These are phyloP conservation scores for Enteromius afrohamiltoni DNA, from an alignment of 2,797 vertebrate genomes.

Conservation along the genomic window DNA sequence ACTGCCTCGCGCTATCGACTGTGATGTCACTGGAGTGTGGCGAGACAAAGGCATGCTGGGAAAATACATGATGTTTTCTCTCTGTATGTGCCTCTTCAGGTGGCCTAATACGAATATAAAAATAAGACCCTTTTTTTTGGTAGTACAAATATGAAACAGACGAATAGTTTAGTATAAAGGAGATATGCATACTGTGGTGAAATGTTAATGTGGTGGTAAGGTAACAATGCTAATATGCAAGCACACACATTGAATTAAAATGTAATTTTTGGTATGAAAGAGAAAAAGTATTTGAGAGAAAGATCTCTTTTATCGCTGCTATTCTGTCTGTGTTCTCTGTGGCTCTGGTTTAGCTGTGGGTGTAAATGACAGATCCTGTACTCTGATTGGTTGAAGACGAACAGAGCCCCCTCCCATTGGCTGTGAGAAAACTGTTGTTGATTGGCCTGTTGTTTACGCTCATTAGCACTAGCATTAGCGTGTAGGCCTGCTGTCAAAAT, in stretches of 20 bases:
- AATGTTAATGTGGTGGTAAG: background rate
- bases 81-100: background rate
- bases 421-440: constrained; percentile 68
- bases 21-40: constrained; percentile 48
- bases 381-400: constrained; percentile 62
- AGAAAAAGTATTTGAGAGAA: background rate
- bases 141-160: background rate
- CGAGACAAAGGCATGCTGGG: constrained; percentile 56
- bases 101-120: background rate
- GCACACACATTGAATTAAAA: background rate
- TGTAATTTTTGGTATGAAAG: background rate
- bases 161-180: background rate
- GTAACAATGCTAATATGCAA: background rate
- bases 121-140: background rate
- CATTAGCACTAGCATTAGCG: constrained; percentile 71
- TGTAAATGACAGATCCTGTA: constrained; percentile 51
- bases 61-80: constrained; percentile 43
- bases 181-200: background rate
- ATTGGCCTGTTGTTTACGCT: constrained; percentile 70
- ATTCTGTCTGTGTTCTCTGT: background rate
- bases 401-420: constrained; percentile 66
- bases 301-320: constrained; percentile 1
- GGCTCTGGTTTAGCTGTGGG: background rate
- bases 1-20: constrained; percentile 7
- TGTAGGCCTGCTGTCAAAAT: constrained; percentile 64